Percentiles rank a stretch among this genome's conserved stretches.
These are phyloP conservation scores for Sebastolobus altivelis DNA, from an alignment of 2,797 vertebrate species.

Conservation along the genomic window DNA sequence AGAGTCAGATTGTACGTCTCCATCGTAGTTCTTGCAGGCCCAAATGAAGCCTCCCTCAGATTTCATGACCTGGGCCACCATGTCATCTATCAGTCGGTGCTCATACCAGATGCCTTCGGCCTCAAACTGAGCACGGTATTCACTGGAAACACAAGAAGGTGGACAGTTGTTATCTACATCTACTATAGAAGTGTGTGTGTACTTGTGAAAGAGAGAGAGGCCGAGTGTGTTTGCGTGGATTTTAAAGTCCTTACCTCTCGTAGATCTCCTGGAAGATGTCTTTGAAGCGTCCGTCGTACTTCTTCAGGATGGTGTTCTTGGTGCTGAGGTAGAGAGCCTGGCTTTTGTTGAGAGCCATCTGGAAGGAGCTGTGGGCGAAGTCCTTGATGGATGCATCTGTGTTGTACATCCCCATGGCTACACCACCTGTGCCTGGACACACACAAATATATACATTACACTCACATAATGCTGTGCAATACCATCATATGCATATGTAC, in stretches of 20 bases:
- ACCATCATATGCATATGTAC: not conserved
- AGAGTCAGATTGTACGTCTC: conserved; percentile 97
- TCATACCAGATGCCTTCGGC: conserved; percentile 97
- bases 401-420: conserved; percentile 98
- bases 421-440: conserved; percentile 90
- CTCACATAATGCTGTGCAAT: not conserved
- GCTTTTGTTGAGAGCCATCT: conserved; percentile 92
- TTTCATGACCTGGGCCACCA: conserved; percentile 99
- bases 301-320: conserved; percentile 99
- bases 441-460: not conserved
- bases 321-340: conserved; percentile 98
- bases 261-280: conserved; percentile 99
- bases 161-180: not conserved
- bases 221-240: no score
- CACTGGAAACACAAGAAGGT: conserved; percentile 79
- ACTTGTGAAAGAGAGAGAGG: not conserved
- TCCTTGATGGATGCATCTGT: conserved; percentile 95
- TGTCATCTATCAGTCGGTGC: conserved; percentile 97
- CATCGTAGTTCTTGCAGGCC: conserved; percentile 99
- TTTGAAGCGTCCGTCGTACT: conserved; percentile 96
- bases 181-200: not conserved
- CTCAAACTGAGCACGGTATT: conserved; percentile 93
- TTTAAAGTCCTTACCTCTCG: conserved; percentile 88
- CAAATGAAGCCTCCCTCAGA: conserved; percentile 99
- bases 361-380: conserved; percentile 99